phyloP scores from a whole-genome alignment of 1,140 invertebrate genomes.

The Drosophila repleta region DNA sequence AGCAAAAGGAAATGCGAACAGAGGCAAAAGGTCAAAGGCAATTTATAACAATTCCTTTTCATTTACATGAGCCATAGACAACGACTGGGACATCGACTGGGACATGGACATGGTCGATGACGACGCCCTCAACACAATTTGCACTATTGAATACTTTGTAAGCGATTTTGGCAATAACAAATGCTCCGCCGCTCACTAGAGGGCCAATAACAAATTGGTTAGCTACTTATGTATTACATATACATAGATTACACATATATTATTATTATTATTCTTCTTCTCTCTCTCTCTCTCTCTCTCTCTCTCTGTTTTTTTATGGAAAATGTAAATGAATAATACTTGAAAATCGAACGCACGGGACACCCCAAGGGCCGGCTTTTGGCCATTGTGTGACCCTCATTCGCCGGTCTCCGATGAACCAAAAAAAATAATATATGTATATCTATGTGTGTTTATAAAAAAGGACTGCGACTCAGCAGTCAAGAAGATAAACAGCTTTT shows the following conservation, averaged over 20 bases:
- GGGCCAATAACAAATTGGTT: constrained; percentile 44
- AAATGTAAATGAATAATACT: constrained; percentile 41
- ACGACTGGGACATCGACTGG: neutral
- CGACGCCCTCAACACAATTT: constrained; percentile 13
- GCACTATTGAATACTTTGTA: constrained; percentile 56
- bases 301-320: constrained; percentile 21
- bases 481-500: constrained; percentile 60
- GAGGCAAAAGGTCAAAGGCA: constrained; percentile 45
- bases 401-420: constrained; percentile 35
- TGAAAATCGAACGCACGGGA: constrained; percentile 12
- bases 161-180: constrained; percentile 54
- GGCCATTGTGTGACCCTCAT: constrained; percentile 32
- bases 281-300: neutral
- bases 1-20: constrained; percentile 4
- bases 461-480: constrained; percentile 35
- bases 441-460: neutral
- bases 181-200: constrained; percentile 25
- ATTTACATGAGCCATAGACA: constrained; percentile 45
- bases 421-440: constrained; percentile 3
- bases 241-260: constrained; percentile 22
- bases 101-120: too few relatives aligned
- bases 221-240: constrained; percentile 30
- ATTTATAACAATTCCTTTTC: constrained; percentile 63
- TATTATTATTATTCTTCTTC: constrained; percentile 14
- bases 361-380: constrained; percentile 27